These are phyloP conservation scores for Bombylius major DNA, from an alignment of 2,888 invertebrate species.

Conservation along the genomic window DNA sequence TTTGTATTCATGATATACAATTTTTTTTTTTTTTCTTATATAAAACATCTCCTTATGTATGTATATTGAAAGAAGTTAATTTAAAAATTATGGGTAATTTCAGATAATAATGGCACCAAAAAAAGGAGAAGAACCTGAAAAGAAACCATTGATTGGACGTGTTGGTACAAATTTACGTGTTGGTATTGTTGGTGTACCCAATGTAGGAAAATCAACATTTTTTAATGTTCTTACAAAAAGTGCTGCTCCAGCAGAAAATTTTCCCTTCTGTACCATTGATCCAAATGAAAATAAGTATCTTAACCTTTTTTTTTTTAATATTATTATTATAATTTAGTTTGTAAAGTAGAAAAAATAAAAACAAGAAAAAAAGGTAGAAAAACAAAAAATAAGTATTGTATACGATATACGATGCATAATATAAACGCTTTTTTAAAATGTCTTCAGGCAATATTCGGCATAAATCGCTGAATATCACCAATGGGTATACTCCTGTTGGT, in stretches of 20 bases:
- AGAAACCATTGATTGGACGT: slow-evolving; percentile 83
- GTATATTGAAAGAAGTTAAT: slow-evolving; percentile 9
- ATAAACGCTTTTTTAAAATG: neutral
- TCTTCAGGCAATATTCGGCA: slow-evolving; percentile 4
- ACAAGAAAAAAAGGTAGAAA: neutral
- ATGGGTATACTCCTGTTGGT: slow-evolving; percentile 11
- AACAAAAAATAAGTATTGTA: neutral
- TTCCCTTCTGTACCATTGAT: slow-evolving; percentile 99
- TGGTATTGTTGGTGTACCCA: slow-evolving; percentile 93
- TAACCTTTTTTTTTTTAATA: slow-evolving; percentile 8
- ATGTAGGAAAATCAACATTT: slow-evolving; percentile 98
- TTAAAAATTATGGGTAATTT: slow-evolving; percentile 15
- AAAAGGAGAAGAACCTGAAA: slow-evolving; percentile 80
- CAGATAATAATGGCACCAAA: slow-evolving; percentile 49
- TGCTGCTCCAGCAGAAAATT: slow-evolving; percentile 95
- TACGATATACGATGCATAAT: too few species aligned
- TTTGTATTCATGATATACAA: too few species aligned
- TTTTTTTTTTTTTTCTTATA: neutral
- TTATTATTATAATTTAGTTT: neutral
- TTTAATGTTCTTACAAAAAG: slow-evolving; percentile 99
- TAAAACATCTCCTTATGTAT: slow-evolving; percentile 1
- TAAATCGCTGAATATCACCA: slow-evolving; percentile 5
- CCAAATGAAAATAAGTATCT: slow-evolving; percentile 99
- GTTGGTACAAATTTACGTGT: slow-evolving; percentile 93
- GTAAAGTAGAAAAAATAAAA: neutral